phyloP scores from a whole-genome alignment of 1,140 invertebrate genomes.

The Xylocopa sonorina region DNA sequence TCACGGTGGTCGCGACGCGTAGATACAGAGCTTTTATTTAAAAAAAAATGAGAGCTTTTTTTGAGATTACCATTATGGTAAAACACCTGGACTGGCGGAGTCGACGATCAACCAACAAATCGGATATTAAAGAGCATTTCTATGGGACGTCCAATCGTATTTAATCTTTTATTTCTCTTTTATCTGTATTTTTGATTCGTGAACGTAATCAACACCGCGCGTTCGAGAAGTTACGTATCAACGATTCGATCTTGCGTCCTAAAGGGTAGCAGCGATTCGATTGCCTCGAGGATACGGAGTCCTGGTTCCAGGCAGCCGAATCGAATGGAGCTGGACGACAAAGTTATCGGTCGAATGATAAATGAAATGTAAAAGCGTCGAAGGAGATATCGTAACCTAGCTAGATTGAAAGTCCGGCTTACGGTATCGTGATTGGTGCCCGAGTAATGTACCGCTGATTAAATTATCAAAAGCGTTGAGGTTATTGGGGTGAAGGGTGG shows the following conservation, averaged over 20 bases:
- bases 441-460: slow-evolving; percentile 45
- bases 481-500: slow-evolving; percentile 47
- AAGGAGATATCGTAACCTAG: slow-evolving; percentile 8
- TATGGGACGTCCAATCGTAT: neutral
- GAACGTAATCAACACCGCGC: too few species aligned
- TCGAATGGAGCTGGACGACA: neutral
- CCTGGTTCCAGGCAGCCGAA: too few species aligned
- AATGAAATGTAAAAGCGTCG: neutral
- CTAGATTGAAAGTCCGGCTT: neutral
- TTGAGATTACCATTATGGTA: neutral
- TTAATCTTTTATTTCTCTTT: too few species aligned
- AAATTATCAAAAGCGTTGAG: slow-evolving; percentile 54
- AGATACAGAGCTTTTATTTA: neutral
- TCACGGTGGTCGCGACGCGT: neutral
- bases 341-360: too few species aligned
- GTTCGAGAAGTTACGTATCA: too few species aligned
- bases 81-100: neutral
- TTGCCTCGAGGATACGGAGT: too few species aligned
- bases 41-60: slow-evolving; percentile 22
- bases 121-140: neutral
- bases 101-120: neutral
- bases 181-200: too few species aligned
- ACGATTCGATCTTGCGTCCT: too few species aligned
- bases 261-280: too few species aligned
- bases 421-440: slow-evolving; percentile 27